Conservation (phyloP, 2,113 vertebrate genomes). For the Coreoperca whiteheadi region DNA sequence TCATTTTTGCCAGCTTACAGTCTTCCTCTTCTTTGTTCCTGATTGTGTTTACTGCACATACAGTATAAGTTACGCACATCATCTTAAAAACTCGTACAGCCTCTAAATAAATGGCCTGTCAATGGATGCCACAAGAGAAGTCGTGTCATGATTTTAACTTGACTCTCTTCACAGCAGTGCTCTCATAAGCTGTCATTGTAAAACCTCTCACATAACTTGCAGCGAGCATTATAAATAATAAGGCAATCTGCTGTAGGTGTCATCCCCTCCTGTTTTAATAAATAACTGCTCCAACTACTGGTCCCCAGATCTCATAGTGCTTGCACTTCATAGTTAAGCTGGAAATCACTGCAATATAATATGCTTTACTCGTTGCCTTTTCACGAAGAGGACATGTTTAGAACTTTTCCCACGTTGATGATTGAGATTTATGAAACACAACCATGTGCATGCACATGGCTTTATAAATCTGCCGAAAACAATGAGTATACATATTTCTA, state of each 20-base stretch:
- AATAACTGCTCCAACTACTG: slow-evolving; percentile 68
- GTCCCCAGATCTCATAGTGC: slow-evolving; percentile 47
- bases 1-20: not conserved
- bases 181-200: slow-evolving; percentile 66
- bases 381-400: not conserved
- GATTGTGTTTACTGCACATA: not conserved
- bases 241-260: slow-evolving; percentile 78
- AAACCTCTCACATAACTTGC: slow-evolving; percentile 66
- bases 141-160: slow-evolving; percentile 53
- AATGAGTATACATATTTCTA: not conserved
- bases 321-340: slow-evolving; percentile 38
- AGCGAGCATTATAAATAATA: slow-evolving; percentile 80
- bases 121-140: slow-evolving; percentile 16
- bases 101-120: slow-evolving; percentile 39
- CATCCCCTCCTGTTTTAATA: slow-evolving; percentile 72
- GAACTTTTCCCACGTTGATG: not conserved
- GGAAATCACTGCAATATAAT: slow-evolving; percentile 47
- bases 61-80: not conserved
- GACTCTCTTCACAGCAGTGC: slow-evolving; percentile 40
- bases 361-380: slow-evolving; percentile 2
- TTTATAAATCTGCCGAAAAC: not conserved
- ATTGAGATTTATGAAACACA: not conserved
- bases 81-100: slow-evolving; percentile 1
- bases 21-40: not conserved
- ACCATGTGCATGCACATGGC: fast-evolving